Conservation (phyloP, 2,888 invertebrate genomes). For the Tenthredo amoena region DNA sequence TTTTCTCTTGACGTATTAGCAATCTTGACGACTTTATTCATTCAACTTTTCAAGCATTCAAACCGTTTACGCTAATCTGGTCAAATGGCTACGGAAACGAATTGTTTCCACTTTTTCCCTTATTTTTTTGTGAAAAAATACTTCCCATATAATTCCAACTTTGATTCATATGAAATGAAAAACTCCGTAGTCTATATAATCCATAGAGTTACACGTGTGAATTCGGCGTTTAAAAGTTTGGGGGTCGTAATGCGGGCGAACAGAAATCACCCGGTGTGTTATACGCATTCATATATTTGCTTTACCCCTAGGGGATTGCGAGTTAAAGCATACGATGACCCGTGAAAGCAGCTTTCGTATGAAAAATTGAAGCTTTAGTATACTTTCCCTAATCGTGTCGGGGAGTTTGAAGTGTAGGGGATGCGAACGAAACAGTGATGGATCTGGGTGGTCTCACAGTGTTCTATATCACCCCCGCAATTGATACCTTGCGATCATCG, state of each 20-base stretch:
- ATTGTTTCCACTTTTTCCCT: not conserved
- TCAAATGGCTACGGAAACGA: not conserved
- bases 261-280: not conserved
- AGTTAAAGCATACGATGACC: slow-evolving; percentile 37
- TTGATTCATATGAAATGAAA: not conserved
- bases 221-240: not conserved
- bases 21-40: not conserved
- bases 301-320: slow-evolving; percentile 5
- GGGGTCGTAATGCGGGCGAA: not conserved
- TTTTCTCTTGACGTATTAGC: too few relatives aligned
- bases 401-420: not conserved
- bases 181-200: not conserved
- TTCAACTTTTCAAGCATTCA: not conserved
- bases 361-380: slow-evolving; percentile 32
- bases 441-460: not conserved
- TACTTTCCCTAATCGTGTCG: slow-evolving; percentile 25
- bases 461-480: not conserved
- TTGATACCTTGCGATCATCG: not conserved
- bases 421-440: not conserved
- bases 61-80: not conserved
- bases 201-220: not conserved
- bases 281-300: not conserved
- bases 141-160: not conserved
- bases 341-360: slow-evolving; percentile 34
- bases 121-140: not conserved